phyloP scores from a whole-genome alignment of 2,113 vertebrate species.

The Festucalex cinctus region DNA sequence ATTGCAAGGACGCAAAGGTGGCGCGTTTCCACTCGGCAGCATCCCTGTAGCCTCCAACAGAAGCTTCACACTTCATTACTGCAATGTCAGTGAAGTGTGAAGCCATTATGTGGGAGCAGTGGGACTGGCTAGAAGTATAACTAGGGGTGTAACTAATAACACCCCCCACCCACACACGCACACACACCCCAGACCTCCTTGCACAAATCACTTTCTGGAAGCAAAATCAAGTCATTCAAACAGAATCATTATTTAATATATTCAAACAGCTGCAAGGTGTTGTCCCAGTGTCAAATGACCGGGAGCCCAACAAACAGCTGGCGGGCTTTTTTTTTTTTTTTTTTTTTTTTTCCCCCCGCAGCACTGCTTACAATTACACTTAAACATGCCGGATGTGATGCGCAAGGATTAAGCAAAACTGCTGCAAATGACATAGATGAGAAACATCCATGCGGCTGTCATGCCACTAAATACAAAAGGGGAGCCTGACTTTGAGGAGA shows the following conservation, averaged over 20 bases:
- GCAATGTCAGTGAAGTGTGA: constrained; percentile 52
- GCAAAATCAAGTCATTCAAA: constrained; percentile 46
- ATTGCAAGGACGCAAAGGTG: constrained; percentile 29
- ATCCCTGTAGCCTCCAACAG: constrained; percentile 45
- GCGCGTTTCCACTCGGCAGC: constrained; percentile 37
- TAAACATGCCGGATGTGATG: constrained; percentile 36
- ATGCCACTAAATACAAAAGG: constrained; percentile 19
- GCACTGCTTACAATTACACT: constrained; percentile 40
- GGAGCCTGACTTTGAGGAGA: background rate
- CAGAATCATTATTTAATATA: constrained; percentile 53
- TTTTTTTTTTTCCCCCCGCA: constrained; percentile 36
- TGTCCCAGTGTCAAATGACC: constrained; percentile 57
- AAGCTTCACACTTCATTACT: constrained; percentile 68
- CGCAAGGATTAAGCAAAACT: constrained; percentile 33
- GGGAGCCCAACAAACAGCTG: constrained; percentile 53
- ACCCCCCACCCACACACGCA: background rate
- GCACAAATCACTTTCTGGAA: constrained; percentile 37
- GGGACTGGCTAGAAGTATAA: constrained; percentile 10
- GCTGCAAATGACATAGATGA: constrained; percentile 32
- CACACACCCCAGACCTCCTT: background rate
- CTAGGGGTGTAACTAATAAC: constrained; percentile 37
- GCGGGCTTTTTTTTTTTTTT: constrained; percentile 40
- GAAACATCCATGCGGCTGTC: constrained; percentile 30
- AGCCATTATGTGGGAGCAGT: constrained; percentile 51
- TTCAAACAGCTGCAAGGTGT: constrained; percentile 61